Conservation (phyloP, 2,888 invertebrate genomes). For the Polyommatus iphigenia region DNA sequence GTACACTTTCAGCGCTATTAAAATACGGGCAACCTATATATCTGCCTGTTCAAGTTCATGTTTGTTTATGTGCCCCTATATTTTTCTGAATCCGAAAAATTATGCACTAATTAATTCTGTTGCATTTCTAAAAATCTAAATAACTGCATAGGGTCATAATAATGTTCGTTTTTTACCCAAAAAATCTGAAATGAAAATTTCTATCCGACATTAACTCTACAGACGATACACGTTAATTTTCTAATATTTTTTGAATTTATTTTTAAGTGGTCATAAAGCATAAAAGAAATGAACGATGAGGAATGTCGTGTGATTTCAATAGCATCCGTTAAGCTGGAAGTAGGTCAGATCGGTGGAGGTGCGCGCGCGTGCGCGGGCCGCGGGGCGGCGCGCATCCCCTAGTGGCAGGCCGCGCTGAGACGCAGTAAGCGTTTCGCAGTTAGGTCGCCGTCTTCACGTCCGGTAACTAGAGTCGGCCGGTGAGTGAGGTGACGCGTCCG, state of each 20-base stretch:
- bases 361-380: constrained; percentile 56
- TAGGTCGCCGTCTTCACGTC: constrained; percentile 49
- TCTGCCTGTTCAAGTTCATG: constrained; percentile 30
- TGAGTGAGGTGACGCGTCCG: constrained; percentile 52
- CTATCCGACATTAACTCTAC: background rate
- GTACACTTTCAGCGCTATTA: constrained; percentile 32
- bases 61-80: constrained; percentile 21
- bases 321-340: constrained; percentile 49
- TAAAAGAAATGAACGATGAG: constrained; percentile 27
- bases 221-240: background rate
- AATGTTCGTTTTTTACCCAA: background rate
- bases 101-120: background rate
- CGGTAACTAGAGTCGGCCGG: constrained; percentile 59
- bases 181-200: background rate
- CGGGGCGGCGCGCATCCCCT: constrained; percentile 47
- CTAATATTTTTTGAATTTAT: background rate
- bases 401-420: constrained; percentile 42
- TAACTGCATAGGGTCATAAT: background rate
- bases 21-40: constrained; percentile 29
- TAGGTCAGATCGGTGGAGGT: constrained; percentile 52
- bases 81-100: background rate
- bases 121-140: background rate
- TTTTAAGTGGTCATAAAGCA: background rate
- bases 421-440: constrained; percentile 52
- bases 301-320: constrained; percentile 35